Evolutionary conservation across 2,888 invertebrate species (phyloP).

Genomic region (Cylindroiulus punctatus): DNA sequence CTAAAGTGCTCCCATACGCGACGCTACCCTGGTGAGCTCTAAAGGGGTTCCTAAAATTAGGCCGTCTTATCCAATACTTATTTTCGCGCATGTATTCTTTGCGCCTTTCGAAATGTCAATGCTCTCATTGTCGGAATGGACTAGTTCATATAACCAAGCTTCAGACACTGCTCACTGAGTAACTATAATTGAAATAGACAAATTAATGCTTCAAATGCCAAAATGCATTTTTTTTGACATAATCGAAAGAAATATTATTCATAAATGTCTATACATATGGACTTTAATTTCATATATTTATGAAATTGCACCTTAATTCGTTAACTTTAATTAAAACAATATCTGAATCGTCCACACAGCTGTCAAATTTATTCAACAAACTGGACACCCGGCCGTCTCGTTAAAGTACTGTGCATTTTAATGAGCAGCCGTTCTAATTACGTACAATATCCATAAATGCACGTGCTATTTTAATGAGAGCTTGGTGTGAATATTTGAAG

Average conservation of each 20-base stretch:
- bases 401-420: background rate
- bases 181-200: background rate
- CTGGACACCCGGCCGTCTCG: background rate
- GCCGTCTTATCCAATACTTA: conserved; percentile 19
- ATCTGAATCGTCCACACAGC: too few relatives aligned
- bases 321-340: too few relatives aligned
- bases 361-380: background rate
- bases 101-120: background rate
- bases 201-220: background rate
- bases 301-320: too few relatives aligned
- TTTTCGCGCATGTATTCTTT: background rate
- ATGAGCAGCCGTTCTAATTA: background rate
- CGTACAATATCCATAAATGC: background rate
- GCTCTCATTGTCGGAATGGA: background rate
- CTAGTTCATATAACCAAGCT: background rate
- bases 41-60: conserved; percentile 20
- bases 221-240: too few relatives aligned
- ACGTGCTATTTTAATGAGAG: conserved; percentile 23
- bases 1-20: conserved; percentile 14
- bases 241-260: too few relatives aligned
- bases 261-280: too few relatives aligned
- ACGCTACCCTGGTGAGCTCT: conserved; percentile 28
- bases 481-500: background rate
- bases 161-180: background rate
- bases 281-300: too few relatives aligned